Percentiles rank a stretch among this genome's conserved stretches.
Evolutionary conservation across 2,797 vertebrate genomes (phyloP).

Genomic region (Moxostoma hubbsi): DNA sequence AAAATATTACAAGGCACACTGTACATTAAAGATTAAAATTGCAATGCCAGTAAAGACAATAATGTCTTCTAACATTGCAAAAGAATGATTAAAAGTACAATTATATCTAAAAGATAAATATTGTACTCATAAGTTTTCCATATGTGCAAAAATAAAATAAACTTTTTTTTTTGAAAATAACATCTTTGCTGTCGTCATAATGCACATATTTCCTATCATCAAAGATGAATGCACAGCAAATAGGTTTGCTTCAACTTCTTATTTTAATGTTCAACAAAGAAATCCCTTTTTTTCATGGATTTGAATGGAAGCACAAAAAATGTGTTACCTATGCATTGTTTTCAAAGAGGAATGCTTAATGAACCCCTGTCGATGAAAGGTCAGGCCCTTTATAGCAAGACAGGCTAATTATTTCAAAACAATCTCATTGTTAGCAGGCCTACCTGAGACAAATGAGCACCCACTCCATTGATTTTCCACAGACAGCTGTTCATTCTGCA

Average conservation of each 20-base stretch:
- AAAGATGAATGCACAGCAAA: background rate
- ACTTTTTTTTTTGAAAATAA: too few species aligned
- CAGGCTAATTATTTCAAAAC: conserved; percentile 66
- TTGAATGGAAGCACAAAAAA: conserved; percentile 36
- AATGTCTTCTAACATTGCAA: background rate
- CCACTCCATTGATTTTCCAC: conserved; percentile 47
- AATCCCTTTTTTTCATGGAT: conserved; percentile 44
- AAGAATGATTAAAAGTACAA: too few species aligned
- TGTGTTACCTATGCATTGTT: conserved; percentile 47
- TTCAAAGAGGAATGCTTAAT: conserved; percentile 52
- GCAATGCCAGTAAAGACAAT: background rate
- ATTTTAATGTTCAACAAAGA: conserved; percentile 34
- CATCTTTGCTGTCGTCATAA: background rate
- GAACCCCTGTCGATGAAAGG: conserved; percentile 53
- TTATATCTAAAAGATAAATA: background rate
- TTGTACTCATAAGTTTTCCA: background rate
- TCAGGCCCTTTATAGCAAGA: conserved; percentile 59
- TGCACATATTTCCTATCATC: background rate
- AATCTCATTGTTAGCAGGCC: conserved; percentile 61
- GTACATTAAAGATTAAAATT: background rate
- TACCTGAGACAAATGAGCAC: conserved; percentile 56
- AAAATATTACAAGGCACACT: background rate
- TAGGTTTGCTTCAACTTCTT: conserved; percentile 4
- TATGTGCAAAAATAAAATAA: background rate
- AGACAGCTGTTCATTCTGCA: conserved; percentile 46